Evolutionary conservation across 2,888 invertebrate genomes (phyloP).

Genomic region (Abrostola triplasia): DNA sequence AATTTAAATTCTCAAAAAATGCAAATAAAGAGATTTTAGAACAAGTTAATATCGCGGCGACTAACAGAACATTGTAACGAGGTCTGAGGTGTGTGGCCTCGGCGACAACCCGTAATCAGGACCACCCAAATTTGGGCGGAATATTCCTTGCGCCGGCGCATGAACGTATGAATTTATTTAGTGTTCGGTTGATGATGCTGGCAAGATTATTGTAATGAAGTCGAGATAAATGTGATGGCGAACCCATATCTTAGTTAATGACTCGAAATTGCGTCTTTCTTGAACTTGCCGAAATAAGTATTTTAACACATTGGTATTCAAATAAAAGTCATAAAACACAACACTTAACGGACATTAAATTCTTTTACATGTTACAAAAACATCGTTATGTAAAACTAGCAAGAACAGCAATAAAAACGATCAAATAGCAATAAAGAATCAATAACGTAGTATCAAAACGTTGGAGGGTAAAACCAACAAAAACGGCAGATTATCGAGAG

Average conservation of each 20-base stretch:
- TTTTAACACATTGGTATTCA: not conserved
- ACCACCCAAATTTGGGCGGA: conserved; percentile 64
- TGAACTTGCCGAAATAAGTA: not conserved
- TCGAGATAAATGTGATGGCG: not conserved
- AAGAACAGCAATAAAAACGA: conserved; percentile 29
- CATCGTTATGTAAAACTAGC: conserved; percentile 20
- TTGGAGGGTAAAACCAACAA: conserved; percentile 50
- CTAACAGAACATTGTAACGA: conserved; percentile 63
- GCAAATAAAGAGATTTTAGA: conserved; percentile 62
- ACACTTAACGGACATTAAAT: not conserved
- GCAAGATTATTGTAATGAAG: not conserved
- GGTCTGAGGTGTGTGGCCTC: conserved; percentile 65
- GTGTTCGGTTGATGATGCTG: not conserved
- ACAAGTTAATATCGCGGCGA: conserved; percentile 60
- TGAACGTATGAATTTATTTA: conserved; percentile 13
- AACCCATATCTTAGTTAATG: not conserved
- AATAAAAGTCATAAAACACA: too few species aligned
- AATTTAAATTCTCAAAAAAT: conserved; percentile 64
- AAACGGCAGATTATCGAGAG: conserved; percentile 45
- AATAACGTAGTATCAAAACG: conserved; percentile 43
- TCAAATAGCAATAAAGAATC: conserved; percentile 55
- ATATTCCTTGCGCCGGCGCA: conserved; percentile 20
- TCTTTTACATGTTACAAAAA: conserved; percentile 8
- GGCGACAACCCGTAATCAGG: conserved; percentile 55
- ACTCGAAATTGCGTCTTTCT: not conserved